Evolutionary conservation across 2,113 vertebrate genomes (phyloP).

Genomic region (Danio rerio): GRCz12tu NC_133189.1:28917501-28918000

Average conservation of each 20-base stretch:
- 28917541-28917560: constrained; percentile 47
- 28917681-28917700: constrained; percentile 33
- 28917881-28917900: constrained; percentile 71
- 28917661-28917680: neutral
- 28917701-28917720: constrained; percentile 45
- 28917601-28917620: constrained; percentile 25
- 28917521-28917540: constrained; percentile 86
- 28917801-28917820: constrained; percentile 68
- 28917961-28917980: constrained; percentile 22
- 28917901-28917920: constrained; percentile 78
- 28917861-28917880: constrained; percentile 72
- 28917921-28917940: constrained; percentile 53
- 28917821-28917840: constrained; percentile 51
- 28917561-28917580: constrained; percentile 26
- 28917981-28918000: neutral
- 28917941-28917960: constrained; percentile 35
- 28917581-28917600: constrained; percentile 45
- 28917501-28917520: constrained; percentile 87
- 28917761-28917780: constrained; percentile 60
- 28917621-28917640: constrained; percentile 9
- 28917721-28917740: constrained; percentile 40
- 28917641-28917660: constrained; percentile 24
- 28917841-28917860: constrained; percentile 71
- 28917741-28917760: constrained; percentile 37
- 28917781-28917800: constrained; percentile 63